Percentiles rank a stretch among this genome's conserved stretches.
Conservation (phyloP, 92 coral and sea anemone genomes). For the Epizoanthus fatuus region DNA sequence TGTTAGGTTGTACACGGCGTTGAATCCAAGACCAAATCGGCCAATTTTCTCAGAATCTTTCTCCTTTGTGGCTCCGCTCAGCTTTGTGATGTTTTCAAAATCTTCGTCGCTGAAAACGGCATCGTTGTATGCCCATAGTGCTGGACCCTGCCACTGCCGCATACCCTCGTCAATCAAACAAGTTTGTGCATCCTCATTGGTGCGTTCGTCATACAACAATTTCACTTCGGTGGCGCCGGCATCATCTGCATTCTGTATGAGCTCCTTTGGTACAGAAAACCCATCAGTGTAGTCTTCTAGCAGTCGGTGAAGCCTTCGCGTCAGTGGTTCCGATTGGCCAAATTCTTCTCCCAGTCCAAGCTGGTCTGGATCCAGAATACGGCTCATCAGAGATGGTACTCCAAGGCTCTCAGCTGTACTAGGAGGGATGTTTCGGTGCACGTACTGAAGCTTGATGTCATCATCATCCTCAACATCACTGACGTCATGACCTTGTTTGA, state of each 20-base stretch:
- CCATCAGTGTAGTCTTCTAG: constrained; percentile 93
- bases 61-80: constrained; percentile 69
- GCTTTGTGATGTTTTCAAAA: constrained; percentile 69
- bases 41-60: constrained; percentile 72
- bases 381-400: constrained; percentile 42
- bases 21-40: constrained; percentile 75
- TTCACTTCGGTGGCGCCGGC: constrained; percentile 57
- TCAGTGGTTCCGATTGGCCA: constrained; percentile 67
- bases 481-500: constrained; percentile 6
- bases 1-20: constrained; percentile 68
- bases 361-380: constrained; percentile 49
- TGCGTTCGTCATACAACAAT: constrained; percentile 73
- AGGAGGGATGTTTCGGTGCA: constrained; percentile 49
- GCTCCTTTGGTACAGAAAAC: constrained; percentile 84
- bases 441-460: constrained; percentile 7
- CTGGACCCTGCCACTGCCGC: constrained; percentile 79
- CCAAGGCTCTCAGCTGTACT: constrained; percentile 42
- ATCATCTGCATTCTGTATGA: constrained; percentile 87
- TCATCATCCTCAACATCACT: constrained; percentile 39
- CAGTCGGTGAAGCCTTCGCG: constrained; percentile 74
- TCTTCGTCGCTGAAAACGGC: constrained; percentile 68
- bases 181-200: constrained; percentile 51
- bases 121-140: constrained; percentile 78
- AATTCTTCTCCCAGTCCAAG: constrained; percentile 50
- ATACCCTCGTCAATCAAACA: constrained; percentile 60